Evolutionary conservation across 1,140 invertebrate genomes (phyloP).

Genomic region (Lordiphosa collinella): DNA sequence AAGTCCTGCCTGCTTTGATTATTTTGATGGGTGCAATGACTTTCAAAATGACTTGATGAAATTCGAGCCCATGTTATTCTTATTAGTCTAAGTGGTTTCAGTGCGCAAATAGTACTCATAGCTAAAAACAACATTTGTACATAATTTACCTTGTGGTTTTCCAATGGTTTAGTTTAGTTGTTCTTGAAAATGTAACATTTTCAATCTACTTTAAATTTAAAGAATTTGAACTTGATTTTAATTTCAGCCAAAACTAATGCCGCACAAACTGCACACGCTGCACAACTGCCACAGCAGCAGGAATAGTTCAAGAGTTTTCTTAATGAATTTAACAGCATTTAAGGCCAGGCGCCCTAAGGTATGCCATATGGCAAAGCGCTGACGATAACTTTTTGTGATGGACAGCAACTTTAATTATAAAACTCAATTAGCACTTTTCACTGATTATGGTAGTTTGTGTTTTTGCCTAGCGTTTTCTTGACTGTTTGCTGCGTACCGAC

Average conservation of each 20-base stretch:
- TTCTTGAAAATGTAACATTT: slow-evolving; percentile 20
- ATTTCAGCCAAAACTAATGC: slow-evolving; percentile 34
- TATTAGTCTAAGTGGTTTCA: slow-evolving; percentile 50
- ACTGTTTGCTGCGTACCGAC: slow-evolving; percentile 40
- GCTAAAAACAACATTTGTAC: neutral
- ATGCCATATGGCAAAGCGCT: slow-evolving; percentile 34
- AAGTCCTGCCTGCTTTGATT: slow-evolving; percentile 22
- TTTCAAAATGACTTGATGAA: slow-evolving; percentile 55
- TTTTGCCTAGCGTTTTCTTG: neutral
- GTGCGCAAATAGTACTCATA: slow-evolving; percentile 20
- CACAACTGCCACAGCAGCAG: slow-evolving; percentile 39
- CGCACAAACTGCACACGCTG: slow-evolving; percentile 32
- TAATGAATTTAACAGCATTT: slow-evolving; percentile 42
- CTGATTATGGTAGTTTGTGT: slow-evolving; percentile 5
- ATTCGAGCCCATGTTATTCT: slow-evolving; percentile 26
- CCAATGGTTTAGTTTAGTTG: neutral
- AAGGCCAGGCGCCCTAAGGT: slow-evolving; percentile 23
- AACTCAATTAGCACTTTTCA: slow-evolving; percentile 52
- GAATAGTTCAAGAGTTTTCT: slow-evolving; percentile 24
- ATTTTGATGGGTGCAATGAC: neutral
- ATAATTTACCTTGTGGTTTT: neutral
- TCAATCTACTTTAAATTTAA: slow-evolving; percentile 46
- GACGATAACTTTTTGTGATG: slow-evolving; percentile 17
- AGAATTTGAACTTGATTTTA: slow-evolving; percentile 43
- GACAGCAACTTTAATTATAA: slow-evolving; percentile 48